Evolutionary conservation across 2,113 vertebrate genomes (phyloP).

Genomic region (Suncus etruscus): DNA sequence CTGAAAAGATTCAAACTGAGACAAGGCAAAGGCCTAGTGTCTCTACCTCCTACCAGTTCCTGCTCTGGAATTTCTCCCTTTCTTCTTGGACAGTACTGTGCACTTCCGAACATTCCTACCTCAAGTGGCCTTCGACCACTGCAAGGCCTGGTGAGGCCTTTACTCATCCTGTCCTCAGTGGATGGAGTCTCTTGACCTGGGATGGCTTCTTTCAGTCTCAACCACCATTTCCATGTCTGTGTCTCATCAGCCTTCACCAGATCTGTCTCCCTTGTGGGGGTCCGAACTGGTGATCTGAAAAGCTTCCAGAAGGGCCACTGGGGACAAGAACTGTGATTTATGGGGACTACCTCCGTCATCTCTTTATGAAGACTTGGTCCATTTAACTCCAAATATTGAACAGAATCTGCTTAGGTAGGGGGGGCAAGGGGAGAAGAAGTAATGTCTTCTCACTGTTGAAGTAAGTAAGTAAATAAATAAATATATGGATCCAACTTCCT

Average conservation of each 20-base stretch:
- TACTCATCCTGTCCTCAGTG: background rate
- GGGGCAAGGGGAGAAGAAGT: background rate
- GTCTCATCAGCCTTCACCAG: background rate
- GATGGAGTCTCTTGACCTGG: no score
- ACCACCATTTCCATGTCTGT: background rate
- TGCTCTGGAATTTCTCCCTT: no score
- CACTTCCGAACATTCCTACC: background rate
- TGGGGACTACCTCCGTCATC: background rate
- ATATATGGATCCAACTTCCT: slow-evolving; percentile 40
- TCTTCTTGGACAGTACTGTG: no score
- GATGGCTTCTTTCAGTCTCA: background rate
- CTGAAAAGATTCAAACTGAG: no score
- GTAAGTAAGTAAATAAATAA: slow-evolving; percentile 8
- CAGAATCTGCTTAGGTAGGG: background rate
- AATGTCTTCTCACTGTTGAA: slow-evolving; percentile 46
- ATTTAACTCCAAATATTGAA: no score
- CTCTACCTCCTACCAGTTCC: no score
- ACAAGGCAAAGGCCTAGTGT: no score
- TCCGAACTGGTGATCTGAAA: background rate
- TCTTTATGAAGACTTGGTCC: background rate
- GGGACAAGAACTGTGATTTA: background rate
- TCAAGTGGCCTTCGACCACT: background rate
- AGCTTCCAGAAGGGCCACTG: background rate
- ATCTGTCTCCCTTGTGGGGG: fast-evolving
- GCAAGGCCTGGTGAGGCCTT: background rate